Percentiles rank a stretch among this genome's conserved stretches.
phyloP scores from a whole-genome alignment of 2,888 invertebrate genomes.

The Hemithea aestivaria region DNA sequence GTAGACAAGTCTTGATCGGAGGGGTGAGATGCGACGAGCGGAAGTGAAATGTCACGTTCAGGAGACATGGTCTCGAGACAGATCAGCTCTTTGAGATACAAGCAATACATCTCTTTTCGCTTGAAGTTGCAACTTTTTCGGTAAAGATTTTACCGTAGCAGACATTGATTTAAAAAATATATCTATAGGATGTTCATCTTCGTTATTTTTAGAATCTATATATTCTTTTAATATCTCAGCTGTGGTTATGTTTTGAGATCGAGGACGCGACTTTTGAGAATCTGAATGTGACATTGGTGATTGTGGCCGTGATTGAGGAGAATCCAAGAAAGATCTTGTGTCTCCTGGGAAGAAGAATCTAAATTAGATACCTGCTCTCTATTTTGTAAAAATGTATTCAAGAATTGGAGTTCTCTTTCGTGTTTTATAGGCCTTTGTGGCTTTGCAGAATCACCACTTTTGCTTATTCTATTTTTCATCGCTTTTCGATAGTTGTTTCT shows the following conservation, averaged over 20 bases:
- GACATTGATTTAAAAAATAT: slow-evolving; percentile 25
- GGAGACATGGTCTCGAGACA: no score
- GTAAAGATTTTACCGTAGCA: slow-evolving; percentile 23
- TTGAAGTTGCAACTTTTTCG: slow-evolving; percentile 22
- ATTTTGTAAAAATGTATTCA: slow-evolving; percentile 23
- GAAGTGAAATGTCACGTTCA: no score
- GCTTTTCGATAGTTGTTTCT: slow-evolving; percentile 24
- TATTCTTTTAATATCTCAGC: slow-evolving; percentile 25
- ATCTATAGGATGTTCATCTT: slow-evolving; percentile 23
- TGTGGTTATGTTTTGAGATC: slow-evolving; percentile 25
- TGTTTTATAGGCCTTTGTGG: slow-evolving; percentile 6
- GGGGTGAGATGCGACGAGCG: no score
- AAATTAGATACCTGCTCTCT: slow-evolving; percentile 25
- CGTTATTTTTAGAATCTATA: slow-evolving; percentile 23
- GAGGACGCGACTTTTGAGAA: slow-evolving; percentile 21
- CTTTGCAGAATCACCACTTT: slow-evolving; percentile 20
- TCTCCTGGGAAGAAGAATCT: slow-evolving; percentile 26
- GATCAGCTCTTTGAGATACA: no score
- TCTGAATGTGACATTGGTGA: slow-evolving; percentile 24
- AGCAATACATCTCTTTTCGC: slow-evolving; percentile 23
- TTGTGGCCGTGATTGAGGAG: slow-evolving; percentile 21
- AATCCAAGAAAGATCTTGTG: slow-evolving; percentile 24
- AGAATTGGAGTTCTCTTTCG: slow-evolving; percentile 23
- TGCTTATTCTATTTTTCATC: slow-evolving; percentile 20
- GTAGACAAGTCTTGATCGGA: no score